These are phyloP conservation scores for Andrena fulva DNA, from an alignment of 2,888 invertebrate species.

Conservation along the genomic window DNA sequence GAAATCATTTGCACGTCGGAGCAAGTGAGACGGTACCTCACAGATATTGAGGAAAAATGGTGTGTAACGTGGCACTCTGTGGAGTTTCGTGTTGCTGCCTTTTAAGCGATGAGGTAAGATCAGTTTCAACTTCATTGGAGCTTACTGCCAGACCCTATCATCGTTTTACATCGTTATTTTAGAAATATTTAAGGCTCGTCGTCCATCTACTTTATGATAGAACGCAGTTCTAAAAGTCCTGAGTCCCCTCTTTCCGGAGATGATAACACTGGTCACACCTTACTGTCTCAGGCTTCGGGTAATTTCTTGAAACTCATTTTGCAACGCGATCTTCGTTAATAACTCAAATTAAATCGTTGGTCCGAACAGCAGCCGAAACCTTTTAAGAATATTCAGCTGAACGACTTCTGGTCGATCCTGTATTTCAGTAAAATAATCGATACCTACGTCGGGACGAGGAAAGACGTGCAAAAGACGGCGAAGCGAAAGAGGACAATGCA, in stretches of 20 bases:
- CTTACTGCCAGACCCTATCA: neutral
- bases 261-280: neutral
- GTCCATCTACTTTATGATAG: neutral
- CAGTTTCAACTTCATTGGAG: neutral
- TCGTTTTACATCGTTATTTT: neutral
- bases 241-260: too few relatives aligned
- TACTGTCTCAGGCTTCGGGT: neutral
- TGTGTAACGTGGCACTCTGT: neutral
- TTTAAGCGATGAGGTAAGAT: neutral
- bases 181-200: neutral
- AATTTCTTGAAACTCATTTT: neutral
- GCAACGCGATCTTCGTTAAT: neutral
- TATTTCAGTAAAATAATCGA: neutral
- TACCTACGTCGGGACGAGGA: neutral
- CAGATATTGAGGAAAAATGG: neutral
- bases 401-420: neutral
- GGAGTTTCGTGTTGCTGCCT: neutral
- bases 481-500: constrained; percentile 3
- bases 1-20: constrained; percentile 15
- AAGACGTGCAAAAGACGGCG: neutral
- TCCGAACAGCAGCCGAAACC: neutral
- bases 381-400: neutral
- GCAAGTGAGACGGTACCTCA: neutral
- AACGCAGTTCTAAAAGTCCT: too few relatives aligned
- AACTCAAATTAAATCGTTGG: neutral